Evolutionary conservation across 1,140 invertebrate species (phyloP), one percentile per base, ranked within the genome.

Genomic region (Phenacoccus solenopsis): DNA sequence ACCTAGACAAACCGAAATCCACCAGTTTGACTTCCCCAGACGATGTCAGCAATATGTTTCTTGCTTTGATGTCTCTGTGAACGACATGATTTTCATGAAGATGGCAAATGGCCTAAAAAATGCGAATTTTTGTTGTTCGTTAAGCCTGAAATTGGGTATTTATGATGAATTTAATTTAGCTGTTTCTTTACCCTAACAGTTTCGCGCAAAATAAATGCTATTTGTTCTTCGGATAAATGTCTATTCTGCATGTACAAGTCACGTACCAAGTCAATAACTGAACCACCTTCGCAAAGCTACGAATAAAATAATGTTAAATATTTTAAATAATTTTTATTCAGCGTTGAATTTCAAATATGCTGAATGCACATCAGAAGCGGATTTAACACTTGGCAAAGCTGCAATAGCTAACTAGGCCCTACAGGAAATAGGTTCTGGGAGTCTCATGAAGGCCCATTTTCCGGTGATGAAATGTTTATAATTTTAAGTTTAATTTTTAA

Each of bases 51-150:
- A 95, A 78, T 72, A 96, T 90, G 76, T 95, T 96, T 73, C 85
- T 89, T 30, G 89, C 91, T 73, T 88, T 86, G 32, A 96, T 83
- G 78, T 96, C 92, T 59, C 93, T 84, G 79, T 96, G 92, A 56
- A 96, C 87, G 7, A 94, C 83, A 76, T 91, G 85, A 76, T 93
- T 88, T 76, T 91, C 86, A 77, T 96, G 93, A 20, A 96, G 80
- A 77, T 90, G 85, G 5, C 87, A 80, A 49, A 93, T 76, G 0
- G 85, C 92, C 86, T 91, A 76, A 68, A 81, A 78, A 28, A 22
- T 61, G 27, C 30, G 30, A 32, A 32, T 32, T 32, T 32, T 32
- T n/a, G n/a, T n/a, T n/a, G n/a, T n/a, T n/a, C n/a, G n/a, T n/a
- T 49, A 49, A 49, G 16, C 38, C 3, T 49, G 38, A 16, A 16